A percentile compares a stretch with the other conserved stretches of the same genome.
phyloP scores from a whole-genome alignment of 1,140 invertebrate species.

The Geopemphigus sp. region DNA sequence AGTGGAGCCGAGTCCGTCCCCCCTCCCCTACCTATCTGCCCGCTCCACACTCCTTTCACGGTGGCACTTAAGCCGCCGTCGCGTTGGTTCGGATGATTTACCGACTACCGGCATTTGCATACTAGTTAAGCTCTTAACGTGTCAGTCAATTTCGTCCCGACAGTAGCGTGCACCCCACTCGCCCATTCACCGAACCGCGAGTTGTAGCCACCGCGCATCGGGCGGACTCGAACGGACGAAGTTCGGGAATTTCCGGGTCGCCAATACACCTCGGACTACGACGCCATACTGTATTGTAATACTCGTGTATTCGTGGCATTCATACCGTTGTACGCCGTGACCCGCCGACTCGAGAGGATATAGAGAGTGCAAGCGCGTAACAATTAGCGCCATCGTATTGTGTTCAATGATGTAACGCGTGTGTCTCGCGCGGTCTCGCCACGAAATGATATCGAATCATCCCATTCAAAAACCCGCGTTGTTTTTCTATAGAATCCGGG shows the following conservation, averaged over 20 bases:
- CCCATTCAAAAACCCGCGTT: too few species aligned
- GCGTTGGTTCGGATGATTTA: slow-evolving; percentile 20
- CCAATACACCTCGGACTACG: background rate
- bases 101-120: slow-evolving; percentile 18
- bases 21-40: background rate
- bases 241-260: background rate
- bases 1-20: background rate
- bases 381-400: too few species aligned
- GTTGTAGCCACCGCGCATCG: background rate
- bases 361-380: too few species aligned
- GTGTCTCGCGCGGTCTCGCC: too few species aligned
- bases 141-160: slow-evolving; percentile 32
- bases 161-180: background rate
- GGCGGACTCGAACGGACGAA: background rate
- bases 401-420: too few species aligned
- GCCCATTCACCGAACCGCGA: too few species aligned
- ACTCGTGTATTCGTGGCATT: too few species aligned
- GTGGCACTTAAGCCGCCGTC: slow-evolving; percentile 3
- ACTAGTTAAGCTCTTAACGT: slow-evolving; percentile 44
- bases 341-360: too few species aligned
- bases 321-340: too few species aligned
- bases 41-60: background rate
- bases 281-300: too few species aligned
- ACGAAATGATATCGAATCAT: too few species aligned
- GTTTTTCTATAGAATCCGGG: too few species aligned